Base-by-base conservation (phyloP, 2,888 invertebrate species). In the Teinopalpus imperialis region DNA sequence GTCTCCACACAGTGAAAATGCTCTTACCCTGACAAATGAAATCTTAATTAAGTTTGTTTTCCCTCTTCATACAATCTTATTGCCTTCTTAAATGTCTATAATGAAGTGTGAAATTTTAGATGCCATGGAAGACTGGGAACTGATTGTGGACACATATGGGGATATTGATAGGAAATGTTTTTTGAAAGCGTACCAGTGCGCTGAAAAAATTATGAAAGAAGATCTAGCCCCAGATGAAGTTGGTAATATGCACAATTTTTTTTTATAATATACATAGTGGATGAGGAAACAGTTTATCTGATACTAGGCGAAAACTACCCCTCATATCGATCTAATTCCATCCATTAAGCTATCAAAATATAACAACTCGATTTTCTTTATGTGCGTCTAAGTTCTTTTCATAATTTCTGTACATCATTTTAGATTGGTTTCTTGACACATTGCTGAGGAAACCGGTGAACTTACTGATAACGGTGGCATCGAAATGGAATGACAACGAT, bases 351-450 rank as follows among this genome's bases (percentile, higher is more conserved):
- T 16, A 4, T 3, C 16, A 16, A 16, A 16, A 16, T 16, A 16
- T 4, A 23, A n/a, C n/a, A n/a, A n/a, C n/a, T n/a, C n/a, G n/a
- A n/a, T n/a, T n/a, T n/a, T n/a, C n/a, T n/a, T n/a, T n/a, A n/a
- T n/a, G n/a, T n/a, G n/a, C n/a, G n/a, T n/a, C n/a, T n/a, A n/a
- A n/a, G n/a, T n/a, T n/a, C n/a, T n/a, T n/a, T n/a, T n/a, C n/a
- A n/a, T n/a, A n/a, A n/a, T n/a, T n/a, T n/a, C n/a, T n/a, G n/a
- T n/a, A n/a, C n/a, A n/a, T n/a, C n/a, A n/a, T n/a, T n/a, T n/a
- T n/a, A 85, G 85, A 79, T 49, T 81, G 75, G 73, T 52, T 81
- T 0, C 45, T 68, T 0, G 61, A 70, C 3, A 79, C 75, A 0
- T 49, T 83, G 0, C 59, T 82, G 0, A 53, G 53, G 3, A 55